Base-by-base conservation (phyloP, 2,113 vertebrate genomes). In the Pelvicachromis taeniatus region DNA sequence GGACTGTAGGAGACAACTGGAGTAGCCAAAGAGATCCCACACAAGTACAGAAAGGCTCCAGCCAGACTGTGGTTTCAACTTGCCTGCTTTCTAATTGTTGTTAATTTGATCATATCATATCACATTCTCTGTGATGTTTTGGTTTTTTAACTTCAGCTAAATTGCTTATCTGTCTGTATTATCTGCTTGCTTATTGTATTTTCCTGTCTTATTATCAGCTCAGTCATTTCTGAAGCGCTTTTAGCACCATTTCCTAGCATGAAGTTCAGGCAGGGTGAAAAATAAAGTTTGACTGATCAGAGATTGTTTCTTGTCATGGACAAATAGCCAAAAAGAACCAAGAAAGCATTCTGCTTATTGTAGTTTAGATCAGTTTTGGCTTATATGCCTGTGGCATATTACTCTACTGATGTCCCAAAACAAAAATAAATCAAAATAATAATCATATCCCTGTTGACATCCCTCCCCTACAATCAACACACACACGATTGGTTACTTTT, bases 61-160 rank as follows among this genome's bases (percentile, higher is more conserved):
- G 3, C 38, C 10, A 21, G 61, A 35, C 35, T 14, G 35, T 65
- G n/a, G 35, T 9, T 65, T 65, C 31, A 40, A 65, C 35, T 14
- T 9, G 0, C 19, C 61, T 65, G 19, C 61, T 65, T 9, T 65
- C 40, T 65, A 40, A 65, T 40, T 65, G 35, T 65, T 65, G n/a
- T 65, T 68, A 23, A 68, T 68, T 42, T 68, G 42, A 68, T 65
- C 19, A 21, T 35, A 35, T 33, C 0, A 0, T 38, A 63, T 38
- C 59, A 40, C 61, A 40, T 35, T 40, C 1, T 65, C 61, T 42
- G 38, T 38, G 23, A 23, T 42, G 38, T 23, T 31, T 10, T 29
- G 0, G 0, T 29, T 23, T 9, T 65, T 21, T 0, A 21, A 42
- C 35, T 42, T 42, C 13, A 12, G 4, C 1, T 68, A 42, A 42